Base-by-base conservation (phyloP, 2,797 vertebrate species). In the Intellagama lesueurii region DNA sequence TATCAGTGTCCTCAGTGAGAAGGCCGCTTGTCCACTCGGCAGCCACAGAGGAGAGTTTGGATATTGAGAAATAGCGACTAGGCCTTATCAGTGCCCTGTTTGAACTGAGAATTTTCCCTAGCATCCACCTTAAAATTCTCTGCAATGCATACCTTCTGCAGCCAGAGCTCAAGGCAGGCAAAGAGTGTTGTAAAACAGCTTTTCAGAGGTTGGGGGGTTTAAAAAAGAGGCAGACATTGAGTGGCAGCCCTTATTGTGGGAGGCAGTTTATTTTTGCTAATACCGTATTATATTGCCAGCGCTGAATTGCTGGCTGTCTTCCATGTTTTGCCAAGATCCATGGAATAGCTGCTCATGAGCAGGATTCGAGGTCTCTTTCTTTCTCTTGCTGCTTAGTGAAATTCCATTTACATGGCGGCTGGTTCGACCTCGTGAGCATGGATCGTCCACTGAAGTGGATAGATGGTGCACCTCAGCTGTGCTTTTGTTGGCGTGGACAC, bases 251-350 rank as follows among this genome's bases (percentile, higher is more conserved):
- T 17, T 73, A 17, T 7, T 70, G 72, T 75, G 52, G 69, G 52
- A 82, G 80, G 89, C 32, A 78, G 28, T 60, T 86, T 69, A 19
- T 77, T 86, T 73, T 78, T 8, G 56, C 72, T 44, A 70, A 76
- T n/a, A 40, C 81, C n/a, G n/a, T n/a, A n/a, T n/a, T 86, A 14
- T 8, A 8, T 77, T 35, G 60, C 77, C 70, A 70, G 64, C 17
- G 26, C 40, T 40, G 24, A 40, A 28, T 5, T 19, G 28, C 77
- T 64, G 72, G 64, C 70, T 16, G 49, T 82, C 78, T 88, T 91
- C 81, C 70, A 82, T 12, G 26, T 81, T 88, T 70, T 81, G 60
- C 19, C 5, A 35, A 81, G 44, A 40, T 60, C 64, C n/a, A 47
- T 77, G 85, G 80, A 87, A 77, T 19, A 70, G 69, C 52, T 28